Percentiles rank a stretch among this genome's conserved stretches.
Conservation (phyloP, 2,113 vertebrate genomes). For the Pollimyrus isidori region DNA sequence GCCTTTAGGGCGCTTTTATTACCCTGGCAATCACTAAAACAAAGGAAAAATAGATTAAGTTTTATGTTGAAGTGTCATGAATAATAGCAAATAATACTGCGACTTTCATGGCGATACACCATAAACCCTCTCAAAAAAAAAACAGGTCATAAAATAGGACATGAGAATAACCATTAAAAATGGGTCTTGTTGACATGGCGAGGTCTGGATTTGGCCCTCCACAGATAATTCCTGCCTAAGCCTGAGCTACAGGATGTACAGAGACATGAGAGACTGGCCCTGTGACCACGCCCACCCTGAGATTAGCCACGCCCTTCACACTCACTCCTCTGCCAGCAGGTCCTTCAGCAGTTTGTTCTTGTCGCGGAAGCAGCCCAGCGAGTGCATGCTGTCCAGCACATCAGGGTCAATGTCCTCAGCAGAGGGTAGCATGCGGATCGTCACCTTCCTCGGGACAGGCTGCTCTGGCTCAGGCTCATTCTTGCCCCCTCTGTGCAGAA, state of each 20-base stretch:
- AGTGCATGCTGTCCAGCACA: slow-evolving; percentile 98
- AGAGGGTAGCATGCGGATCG: slow-evolving; percentile 80
- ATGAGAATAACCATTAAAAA: not conserved
- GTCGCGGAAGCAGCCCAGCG: slow-evolving; percentile 95
- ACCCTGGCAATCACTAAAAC: not conserved
- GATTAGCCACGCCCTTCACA: slow-evolving; percentile 12
- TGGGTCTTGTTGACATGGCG: not conserved
- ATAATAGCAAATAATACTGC: not conserved
- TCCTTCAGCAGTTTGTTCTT: slow-evolving; percentile 95
- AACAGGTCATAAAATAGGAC: not conserved
- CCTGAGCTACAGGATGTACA: not conserved
- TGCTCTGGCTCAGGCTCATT: slow-evolving; percentile 97
- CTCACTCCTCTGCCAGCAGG: slow-evolving; percentile 92
- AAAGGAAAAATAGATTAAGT: not conserved
- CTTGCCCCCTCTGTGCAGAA: slow-evolving; percentile 76
- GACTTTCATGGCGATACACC: not conserved
- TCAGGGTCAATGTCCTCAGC: slow-evolving; percentile 94
- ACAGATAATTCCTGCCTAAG: not conserved
- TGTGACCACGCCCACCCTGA: not conserved
- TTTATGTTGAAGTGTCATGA: not conserved
- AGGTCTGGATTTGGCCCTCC: not conserved
- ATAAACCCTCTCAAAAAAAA: not conserved
- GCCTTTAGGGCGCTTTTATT: not conserved
- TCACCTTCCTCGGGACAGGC: slow-evolving; percentile 89
- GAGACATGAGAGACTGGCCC: not conserved